A percentile compares a stretch with the other conserved stretches of the same genome.
Evolutionary conservation across 2,797 vertebrate genomes (phyloP).

Genomic region (Chanos chanos): DNA sequence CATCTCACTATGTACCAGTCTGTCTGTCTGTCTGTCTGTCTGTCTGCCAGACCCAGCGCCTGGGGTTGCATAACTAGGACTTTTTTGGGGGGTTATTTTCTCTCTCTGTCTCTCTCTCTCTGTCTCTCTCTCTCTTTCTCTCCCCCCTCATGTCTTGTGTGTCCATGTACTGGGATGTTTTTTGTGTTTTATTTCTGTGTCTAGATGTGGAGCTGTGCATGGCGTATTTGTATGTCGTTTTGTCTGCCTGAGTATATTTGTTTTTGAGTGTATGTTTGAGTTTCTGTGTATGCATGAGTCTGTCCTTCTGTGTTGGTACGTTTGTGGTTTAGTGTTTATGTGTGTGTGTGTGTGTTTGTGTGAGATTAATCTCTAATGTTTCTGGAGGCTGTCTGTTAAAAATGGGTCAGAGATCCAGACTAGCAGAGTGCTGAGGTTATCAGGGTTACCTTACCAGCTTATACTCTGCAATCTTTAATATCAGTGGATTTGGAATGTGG

Average conservation of each 20-base stretch:
- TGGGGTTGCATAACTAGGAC: neutral
- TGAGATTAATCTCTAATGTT: conserved; percentile 66
- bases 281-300: conserved; percentile 42
- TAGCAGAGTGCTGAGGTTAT: conserved; percentile 14
- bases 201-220: neutral
- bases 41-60: neutral
- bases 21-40: neutral
- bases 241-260: neutral
- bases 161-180: conserved; percentile 21
- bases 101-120: neutral
- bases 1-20: neutral
- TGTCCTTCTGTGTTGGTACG: conserved; percentile 23
- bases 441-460: conserved; percentile 47
- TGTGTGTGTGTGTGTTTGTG: conserved; percentile 33
- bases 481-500: conserved; percentile 60
- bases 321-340: conserved; percentile 40
- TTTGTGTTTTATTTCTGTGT: too few relatives aligned
- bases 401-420: conserved; percentile 65
- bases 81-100: neutral
- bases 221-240: neutral
- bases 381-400: conserved; percentile 44
- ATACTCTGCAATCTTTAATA: conserved; percentile 60
- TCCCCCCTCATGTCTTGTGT: neutral
- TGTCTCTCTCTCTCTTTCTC: neutral
- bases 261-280: neutral